These are phyloP conservation scores for Ormyrus pomaceus DNA, from an alignment of 2,888 invertebrate species.

Conservation along the genomic window DNA sequence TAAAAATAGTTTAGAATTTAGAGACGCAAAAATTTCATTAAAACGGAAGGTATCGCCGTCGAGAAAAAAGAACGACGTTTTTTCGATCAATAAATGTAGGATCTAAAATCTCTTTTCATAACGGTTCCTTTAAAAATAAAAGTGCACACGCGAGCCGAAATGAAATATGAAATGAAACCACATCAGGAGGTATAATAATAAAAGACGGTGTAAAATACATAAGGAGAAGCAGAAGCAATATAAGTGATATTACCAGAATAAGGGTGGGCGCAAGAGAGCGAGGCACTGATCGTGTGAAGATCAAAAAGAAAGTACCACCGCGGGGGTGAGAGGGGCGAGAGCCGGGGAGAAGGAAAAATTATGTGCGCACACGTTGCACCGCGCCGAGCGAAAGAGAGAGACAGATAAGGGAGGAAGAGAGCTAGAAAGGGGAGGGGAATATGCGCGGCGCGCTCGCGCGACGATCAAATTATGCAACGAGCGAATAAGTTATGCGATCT, in stretches of 20 bases:
- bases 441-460: conserved; percentile 6
- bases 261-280: background rate
- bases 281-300: conserved; percentile 10
- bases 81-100: background rate
- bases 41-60: too few species aligned
- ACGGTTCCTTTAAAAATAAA: background rate
- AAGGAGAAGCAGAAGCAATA: background rate
- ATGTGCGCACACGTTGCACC: conserved; percentile 60
- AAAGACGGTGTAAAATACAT: conserved; percentile 1
- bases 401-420: background rate
- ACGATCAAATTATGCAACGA: conserved; percentile 40
- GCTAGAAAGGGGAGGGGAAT: background rate
- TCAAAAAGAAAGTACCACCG: conserved; percentile 16
- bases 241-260: conserved; percentile 30
- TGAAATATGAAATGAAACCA: conserved; percentile 25
- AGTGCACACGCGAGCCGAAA: background rate
- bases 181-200: background rate
- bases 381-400: conserved; percentile 1
- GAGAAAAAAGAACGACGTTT: background rate
- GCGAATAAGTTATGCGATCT: conserved; percentile 36
- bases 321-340: background rate
- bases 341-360: conserved; percentile 56
- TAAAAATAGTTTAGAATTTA: too few species aligned
- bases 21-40: too few species aligned
- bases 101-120: background rate